Conservation (phyloP, 1,140 invertebrate species). For the Drosophila virilis region DNA sequence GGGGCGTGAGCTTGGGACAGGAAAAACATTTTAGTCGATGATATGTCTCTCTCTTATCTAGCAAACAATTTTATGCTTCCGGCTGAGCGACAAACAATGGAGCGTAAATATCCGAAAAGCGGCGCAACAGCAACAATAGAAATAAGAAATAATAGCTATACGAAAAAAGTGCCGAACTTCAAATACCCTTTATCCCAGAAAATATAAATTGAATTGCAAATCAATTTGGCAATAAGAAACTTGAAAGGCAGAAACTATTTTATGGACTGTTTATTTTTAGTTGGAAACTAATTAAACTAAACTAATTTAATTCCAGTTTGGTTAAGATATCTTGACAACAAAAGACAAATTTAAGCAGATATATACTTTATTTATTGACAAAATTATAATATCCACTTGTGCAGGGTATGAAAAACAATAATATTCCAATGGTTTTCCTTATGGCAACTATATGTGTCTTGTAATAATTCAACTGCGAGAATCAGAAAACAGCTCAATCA, state of each 20-base stretch:
- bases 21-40: slow-evolving; percentile 76
- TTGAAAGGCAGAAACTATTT: too few relatives aligned
- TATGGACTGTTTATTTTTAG: too few relatives aligned
- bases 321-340: too few relatives aligned
- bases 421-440: too few relatives aligned
- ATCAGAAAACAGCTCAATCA: too few relatives aligned
- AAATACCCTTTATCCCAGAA: slow-evolving; percentile 2
- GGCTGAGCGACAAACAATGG: slow-evolving; percentile 82
- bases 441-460: too few relatives aligned
- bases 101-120: slow-evolving; percentile 81
- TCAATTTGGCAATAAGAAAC: neutral
- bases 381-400: too few relatives aligned
- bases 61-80: slow-evolving; percentile 82
- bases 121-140: slow-evolving; percentile 56
- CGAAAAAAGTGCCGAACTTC: neutral
- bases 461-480: too few relatives aligned
- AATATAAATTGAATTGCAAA: neutral
- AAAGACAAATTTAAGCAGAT: too few relatives aligned
- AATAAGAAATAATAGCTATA: slow-evolving; percentile 41
- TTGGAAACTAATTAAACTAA: too few relatives aligned
- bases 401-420: too few relatives aligned
- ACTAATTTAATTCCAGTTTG: too few relatives aligned
- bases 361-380: slow-evolving; percentile 4
- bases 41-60: slow-evolving; percentile 74
- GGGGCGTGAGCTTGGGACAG: slow-evolving; percentile 9